These are phyloP conservation scores for Platerodrilus igneus DNA, from an alignment of 2,888 invertebrate species.

Conservation along the genomic window DNA sequence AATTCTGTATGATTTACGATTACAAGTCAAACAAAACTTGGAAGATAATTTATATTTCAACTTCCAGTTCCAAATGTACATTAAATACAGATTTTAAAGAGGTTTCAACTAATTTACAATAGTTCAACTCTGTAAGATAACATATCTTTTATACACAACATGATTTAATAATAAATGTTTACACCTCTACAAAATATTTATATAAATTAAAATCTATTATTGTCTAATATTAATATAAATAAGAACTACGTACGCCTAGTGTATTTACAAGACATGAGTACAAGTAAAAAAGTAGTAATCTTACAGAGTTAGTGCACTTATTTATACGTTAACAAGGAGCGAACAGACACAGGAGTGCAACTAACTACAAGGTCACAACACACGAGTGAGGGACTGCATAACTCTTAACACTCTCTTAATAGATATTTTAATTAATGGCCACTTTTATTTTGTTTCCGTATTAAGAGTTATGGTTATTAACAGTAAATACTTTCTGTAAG, in stretches of 20 bases:
- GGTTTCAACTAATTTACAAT: constrained; percentile 42
- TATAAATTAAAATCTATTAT: constrained; percentile 34
- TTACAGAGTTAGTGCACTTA: constrained; percentile 41
- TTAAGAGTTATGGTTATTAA: constrained; percentile 17
- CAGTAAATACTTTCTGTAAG: constrained; percentile 25
- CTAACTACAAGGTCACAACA: constrained; percentile 38
- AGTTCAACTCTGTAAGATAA: constrained; percentile 37
- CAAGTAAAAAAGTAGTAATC: constrained; percentile 28
- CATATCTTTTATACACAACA: constrained; percentile 13
- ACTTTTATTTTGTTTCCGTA: constrained; percentile 10
- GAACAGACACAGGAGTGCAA: constrained; percentile 41
- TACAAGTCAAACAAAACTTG: constrained; percentile 28
- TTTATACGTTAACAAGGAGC: constrained; percentile 38
- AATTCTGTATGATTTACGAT: no score
- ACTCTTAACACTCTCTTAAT: constrained; percentile 25
- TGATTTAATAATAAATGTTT: constrained; percentile 9
- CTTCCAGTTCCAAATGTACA: constrained; percentile 48
- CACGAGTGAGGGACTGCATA: constrained; percentile 32
- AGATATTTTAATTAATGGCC: constrained; percentile 7
- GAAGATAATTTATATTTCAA: constrained; percentile 50
- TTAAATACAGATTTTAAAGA: constrained; percentile 36
- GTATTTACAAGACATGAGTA: constrained; percentile 38
- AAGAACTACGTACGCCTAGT: constrained; percentile 33
- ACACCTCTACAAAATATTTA: constrained; percentile 33
- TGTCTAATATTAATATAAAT: constrained; percentile 35